Conservation (phyloP, 1,140 invertebrate species). For the Pissodes strobi region DNA sequence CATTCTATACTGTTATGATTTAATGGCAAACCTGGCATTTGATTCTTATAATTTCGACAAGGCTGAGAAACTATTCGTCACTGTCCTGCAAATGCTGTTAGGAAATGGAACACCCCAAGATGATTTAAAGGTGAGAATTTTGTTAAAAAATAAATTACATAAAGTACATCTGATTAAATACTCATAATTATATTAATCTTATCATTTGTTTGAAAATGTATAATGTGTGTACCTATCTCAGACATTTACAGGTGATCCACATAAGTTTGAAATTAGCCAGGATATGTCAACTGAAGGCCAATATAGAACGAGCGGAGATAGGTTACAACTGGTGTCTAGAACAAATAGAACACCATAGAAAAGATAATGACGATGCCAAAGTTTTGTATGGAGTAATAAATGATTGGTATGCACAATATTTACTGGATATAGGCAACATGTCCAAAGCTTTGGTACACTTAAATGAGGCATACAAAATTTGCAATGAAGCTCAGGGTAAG, state of each 20-base stretch:
- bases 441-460: conserved; percentile 70
- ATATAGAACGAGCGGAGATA: conserved; percentile 68
- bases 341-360: conserved; percentile 65
- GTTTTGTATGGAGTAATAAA: conserved; percentile 72
- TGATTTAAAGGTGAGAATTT: conserved; percentile 70
- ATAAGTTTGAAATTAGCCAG: conserved; percentile 79
- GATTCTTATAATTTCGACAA: conserved; percentile 75
- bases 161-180: too few species aligned
- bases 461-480: conserved; percentile 71
- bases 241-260: conserved; percentile 62
- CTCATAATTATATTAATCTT: too few species aligned
- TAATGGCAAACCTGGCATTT: conserved; percentile 89
- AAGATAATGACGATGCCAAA: conserved; percentile 60
- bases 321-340: conserved; percentile 79
- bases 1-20: conserved; percentile 85
- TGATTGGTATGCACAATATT: conserved; percentile 82
- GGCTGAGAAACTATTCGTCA: conserved; percentile 81
- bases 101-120: conserved; percentile 68
- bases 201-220: too few species aligned
- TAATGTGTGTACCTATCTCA: too few species aligned
- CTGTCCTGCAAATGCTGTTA: conserved; percentile 78
- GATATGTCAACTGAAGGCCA: conserved; percentile 67
- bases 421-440: conserved; percentile 67
- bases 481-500: conserved; percentile 66
- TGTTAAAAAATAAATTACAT: too few species aligned